Percentiles rank a stretch among this genome's conserved stretches.
Conservation (phyloP, 53 echinoderm and acorn worm species). For the Zoroaster sp. region DNA sequence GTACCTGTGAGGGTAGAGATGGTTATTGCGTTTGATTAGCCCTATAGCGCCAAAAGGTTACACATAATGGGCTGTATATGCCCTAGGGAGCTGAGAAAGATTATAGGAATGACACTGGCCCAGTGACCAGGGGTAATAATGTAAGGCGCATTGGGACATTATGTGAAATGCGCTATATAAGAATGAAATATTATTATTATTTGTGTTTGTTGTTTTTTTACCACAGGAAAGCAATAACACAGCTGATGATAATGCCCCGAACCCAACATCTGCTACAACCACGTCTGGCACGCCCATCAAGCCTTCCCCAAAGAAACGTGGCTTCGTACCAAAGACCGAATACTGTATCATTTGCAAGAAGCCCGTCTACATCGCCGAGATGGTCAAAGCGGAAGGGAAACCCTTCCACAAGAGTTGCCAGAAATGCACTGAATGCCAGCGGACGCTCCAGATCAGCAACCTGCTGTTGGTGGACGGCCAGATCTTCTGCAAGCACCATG, state of each 20-base stretch:
- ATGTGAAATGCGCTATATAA: not conserved
- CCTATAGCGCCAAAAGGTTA: too few relatives aligned
- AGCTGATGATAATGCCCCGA: not conserved
- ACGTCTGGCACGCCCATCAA: not conserved
- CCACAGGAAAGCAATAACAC: not conserved
- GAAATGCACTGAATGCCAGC: conserved; percentile 73
- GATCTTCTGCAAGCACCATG: conserved; percentile 82
- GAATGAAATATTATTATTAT: not conserved
- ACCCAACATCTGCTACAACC: not conserved
- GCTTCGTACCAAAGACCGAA: conserved; percentile 76
- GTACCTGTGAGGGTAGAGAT: too few relatives aligned
- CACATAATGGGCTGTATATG: too few relatives aligned
- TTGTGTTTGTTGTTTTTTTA: not conserved
- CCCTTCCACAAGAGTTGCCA: conserved; percentile 79
- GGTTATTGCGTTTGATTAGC: too few relatives aligned
- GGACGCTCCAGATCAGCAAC: conserved; percentile 69
- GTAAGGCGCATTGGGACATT: not conserved
- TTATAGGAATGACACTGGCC: too few relatives aligned
- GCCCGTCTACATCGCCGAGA: conserved; percentile 79
- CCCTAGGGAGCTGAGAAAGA: too few relatives aligned
- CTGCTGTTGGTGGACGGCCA: conserved; percentile 57
- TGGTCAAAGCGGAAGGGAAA: conserved; percentile 82
- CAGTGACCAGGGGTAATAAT: too few relatives aligned
- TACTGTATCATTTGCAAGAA: conserved; percentile 75
- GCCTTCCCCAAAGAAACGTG: conserved; percentile 26